Evolutionary conservation across 2,113 vertebrate species (phyloP).

Genomic region (Osmerus eperlanus): DNA sequence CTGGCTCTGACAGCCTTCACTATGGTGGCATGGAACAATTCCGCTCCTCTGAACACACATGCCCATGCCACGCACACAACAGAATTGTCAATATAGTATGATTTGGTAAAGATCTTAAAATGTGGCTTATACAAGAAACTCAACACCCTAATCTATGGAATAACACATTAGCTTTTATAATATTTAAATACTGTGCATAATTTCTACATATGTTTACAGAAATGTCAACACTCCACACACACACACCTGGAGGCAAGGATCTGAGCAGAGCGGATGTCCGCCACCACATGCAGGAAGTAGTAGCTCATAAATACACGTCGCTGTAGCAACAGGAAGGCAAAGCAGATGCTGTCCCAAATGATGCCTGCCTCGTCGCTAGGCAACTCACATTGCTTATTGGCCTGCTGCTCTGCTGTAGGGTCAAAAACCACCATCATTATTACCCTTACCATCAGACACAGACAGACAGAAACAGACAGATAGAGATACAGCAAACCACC

Average conservation of each 20-base stretch:
- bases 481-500: background rate
- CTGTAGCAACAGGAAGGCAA: constrained; percentile 90
- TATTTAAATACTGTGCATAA: no score
- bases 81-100: background rate
- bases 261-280: constrained; percentile 90
- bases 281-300: constrained; percentile 93
- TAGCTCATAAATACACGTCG: constrained; percentile 95
- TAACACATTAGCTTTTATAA: no score
- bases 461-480: background rate
- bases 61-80: background rate
- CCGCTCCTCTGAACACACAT: constrained; percentile 81
- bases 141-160: background rate
- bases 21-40: constrained; percentile 92
- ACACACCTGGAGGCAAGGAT: constrained; percentile 90
- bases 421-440: background rate
- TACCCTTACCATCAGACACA: background rate
- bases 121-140: background rate
- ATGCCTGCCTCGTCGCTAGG: constrained; percentile 94
- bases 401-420: constrained; percentile 66
- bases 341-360: constrained; percentile 97
- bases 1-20: constrained; percentile 92
- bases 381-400: constrained; percentile 77
- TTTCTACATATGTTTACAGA: no score
- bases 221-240: background rate
- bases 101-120: background rate